Base-by-base conservation (phyloP, 2,797 vertebrate species). In the Paramormyrops hopkinsi region DNA sequence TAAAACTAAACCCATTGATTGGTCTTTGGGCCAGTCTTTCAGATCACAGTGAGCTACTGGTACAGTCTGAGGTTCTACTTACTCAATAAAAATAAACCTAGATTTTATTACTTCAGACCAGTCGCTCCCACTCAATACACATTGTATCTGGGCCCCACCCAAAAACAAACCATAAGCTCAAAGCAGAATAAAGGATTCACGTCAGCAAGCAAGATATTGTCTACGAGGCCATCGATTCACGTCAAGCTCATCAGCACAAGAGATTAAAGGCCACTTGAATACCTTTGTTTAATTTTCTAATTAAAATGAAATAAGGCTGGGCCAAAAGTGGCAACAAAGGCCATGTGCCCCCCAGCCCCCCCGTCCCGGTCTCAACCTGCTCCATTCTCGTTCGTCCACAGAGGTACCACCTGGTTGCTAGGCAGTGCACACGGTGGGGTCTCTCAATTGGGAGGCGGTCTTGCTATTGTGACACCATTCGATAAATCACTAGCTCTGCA, bases 351-450 rank as follows among this genome's bases (percentile, higher is more conserved):
- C 7, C 29, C 29, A 87, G 51, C 51, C 51, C 1, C 85, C 84
- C 14, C 2, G 19, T 12, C 33, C 53, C 53, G 0, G 41, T 48
- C n/a, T 6, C 82, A 50, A 22, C 51, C 85, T 7, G 17, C 12
- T 41, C 46, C 73, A n/a, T 29, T 53, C 83, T 51, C 53, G 1
- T 37, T 59, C 33, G 0, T 56, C 50, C 29, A 54, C 25, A 46
- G 54, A n/a, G 56, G 54, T 44, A 9, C 19, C 22, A 62, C 86
- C 86, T 48, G 86, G 86, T 88, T 88, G 86, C 86, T 88, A 88
- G 86, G 86, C 56, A 48, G 41, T 62, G 37, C 86, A 62, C 56
- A 17, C 17, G 17, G 85, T 2, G 14, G 85, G 85, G 85, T 53
- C 5, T 29, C 46, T 59, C 53, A 41, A 22, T 1, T 37, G 17